phyloP scores from a whole-genome alignment of 2,888 invertebrate genomes.

The Epistrophe eligans region DNA sequence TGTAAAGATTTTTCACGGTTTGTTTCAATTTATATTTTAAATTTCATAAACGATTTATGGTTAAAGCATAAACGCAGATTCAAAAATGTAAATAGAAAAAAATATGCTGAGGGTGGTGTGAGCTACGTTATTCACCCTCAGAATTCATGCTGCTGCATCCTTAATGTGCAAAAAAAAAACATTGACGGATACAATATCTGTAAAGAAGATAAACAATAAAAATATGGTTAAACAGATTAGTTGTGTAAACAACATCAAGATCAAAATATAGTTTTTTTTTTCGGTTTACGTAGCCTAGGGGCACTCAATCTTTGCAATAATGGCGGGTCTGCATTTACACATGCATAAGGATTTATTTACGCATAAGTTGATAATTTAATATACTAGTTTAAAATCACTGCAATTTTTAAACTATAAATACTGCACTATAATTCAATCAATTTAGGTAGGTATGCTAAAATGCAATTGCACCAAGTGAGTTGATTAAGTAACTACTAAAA shows the following conservation, averaged over 20 bases:
- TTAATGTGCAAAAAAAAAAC: constrained; percentile 16
- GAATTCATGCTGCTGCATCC: constrained; percentile 19
- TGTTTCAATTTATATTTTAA: constrained; percentile 46
- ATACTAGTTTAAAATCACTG: too few species aligned
- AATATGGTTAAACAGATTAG: constrained; percentile 58
- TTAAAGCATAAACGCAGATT: constrained; percentile 31
- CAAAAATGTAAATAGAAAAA: constrained; percentile 66
- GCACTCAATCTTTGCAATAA: too few species aligned
- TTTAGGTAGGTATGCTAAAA: too few species aligned
- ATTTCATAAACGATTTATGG: constrained; percentile 58
- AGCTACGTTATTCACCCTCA: constrained; percentile 52
- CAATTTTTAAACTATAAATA: too few species aligned
- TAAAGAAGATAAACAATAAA: constrained; percentile 21
- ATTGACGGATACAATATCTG: constrained; percentile 3
- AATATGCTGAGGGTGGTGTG: constrained; percentile 40
- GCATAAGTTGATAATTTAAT: too few species aligned
- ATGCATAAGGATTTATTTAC: too few species aligned
- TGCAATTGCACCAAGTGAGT: too few species aligned
- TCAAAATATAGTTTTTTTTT: background rate
- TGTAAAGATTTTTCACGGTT: constrained; percentile 47
- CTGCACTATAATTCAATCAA: too few species aligned
- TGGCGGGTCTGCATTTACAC: too few species aligned
- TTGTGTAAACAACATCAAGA: constrained; percentile 43
- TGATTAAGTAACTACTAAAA: too few species aligned
- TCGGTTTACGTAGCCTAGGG: background rate